Base-by-base conservation (phyloP, 2,888 invertebrate genomes). In the Eueremaeus valkanovi region DNA sequence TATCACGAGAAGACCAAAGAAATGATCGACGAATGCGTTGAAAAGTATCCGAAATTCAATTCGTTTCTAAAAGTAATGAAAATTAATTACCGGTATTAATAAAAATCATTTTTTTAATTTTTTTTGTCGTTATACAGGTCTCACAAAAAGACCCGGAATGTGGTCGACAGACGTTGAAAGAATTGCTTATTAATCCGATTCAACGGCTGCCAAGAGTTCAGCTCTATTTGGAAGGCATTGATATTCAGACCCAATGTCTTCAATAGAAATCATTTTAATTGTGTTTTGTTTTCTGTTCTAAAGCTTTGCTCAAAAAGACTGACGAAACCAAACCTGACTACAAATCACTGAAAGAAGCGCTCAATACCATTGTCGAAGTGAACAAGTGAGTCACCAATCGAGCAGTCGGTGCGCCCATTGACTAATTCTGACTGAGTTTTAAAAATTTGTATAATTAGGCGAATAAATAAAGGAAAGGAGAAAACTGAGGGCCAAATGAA, bases 1-100 rank as follows among this genome's bases (percentile, higher is more conserved):
- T 97, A 93, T 86, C 97, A 96, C 84, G 97, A 98, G 85, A 92
- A 93, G 84, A 94, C 95, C 85, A 95, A 95, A 85, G 93, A 95
- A 82, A 92, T 92, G 86, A 88, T 99, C 82, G 87, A 89, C 81
- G 89, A 90, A 82, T 96, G 95, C 86, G 95, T 95, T 86, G 89
- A 89, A 83, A 90, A 89, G 82, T 95, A 95, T 85, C 95, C 95
- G 55, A 88, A 95, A 83, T 99, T 99, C 87, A 95, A 97, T 86
- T 97, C 97, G 82, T 98, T 98, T 86, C 88, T 98, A 79, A 97
- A 96, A 87, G 94, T 95, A 36, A 8, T 36, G 11, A 3, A 3
- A 2, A 66, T 33, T 66, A 55, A 29, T 55, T 49, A 33, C 29
- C n/a, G 36, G 18, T 68, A 74, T 51, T 21, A 9, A 72, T 36